Evolutionary conservation across 2,888 invertebrate genomes (phyloP).

Genomic region (Sthenelais limicola): DNA sequence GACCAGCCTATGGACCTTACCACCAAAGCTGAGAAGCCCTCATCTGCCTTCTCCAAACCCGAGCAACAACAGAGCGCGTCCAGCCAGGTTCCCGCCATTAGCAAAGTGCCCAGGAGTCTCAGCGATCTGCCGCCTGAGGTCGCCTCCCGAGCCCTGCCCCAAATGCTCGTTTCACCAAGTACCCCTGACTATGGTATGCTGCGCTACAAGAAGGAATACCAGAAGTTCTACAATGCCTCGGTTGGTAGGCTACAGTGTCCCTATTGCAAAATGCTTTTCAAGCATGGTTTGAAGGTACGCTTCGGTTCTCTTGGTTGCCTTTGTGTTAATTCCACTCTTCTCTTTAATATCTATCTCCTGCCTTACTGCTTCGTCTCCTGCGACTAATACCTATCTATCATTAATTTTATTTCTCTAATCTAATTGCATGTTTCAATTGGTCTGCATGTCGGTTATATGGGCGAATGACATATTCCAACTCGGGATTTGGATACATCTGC

Average conservation of each 20-base stretch:
- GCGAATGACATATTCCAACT: too few relatives aligned
- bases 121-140: conserved; percentile 4
- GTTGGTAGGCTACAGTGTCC: conserved; percentile 47
- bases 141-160: conserved; percentile 6
- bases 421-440: too few relatives aligned
- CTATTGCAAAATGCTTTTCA: conserved; percentile 57
- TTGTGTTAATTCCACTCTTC: conserved; percentile 23
- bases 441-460: too few relatives aligned
- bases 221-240: conserved; percentile 42
- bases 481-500: too few relatives aligned
- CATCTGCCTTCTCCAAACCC: too few relatives aligned
- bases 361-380: too few relatives aligned
- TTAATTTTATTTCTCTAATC: too few relatives aligned
- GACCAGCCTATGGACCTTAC: conserved; percentile 64
- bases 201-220: conserved; percentile 45
- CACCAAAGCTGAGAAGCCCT: conserved; percentile 28
- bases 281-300: conserved; percentile 50
- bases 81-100: not conserved
- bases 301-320: conserved; percentile 41
- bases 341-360: too few relatives aligned
- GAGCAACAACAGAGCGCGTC: too few relatives aligned
- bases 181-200: conserved; percentile 41
- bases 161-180: not conserved
- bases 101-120: not conserved
- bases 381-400: too few relatives aligned